Evolutionary conservation across 2,113 vertebrate species (phyloP), one percentile per base, ranked within the genome.

Genomic region (Ctenodactylus gundi): DNA sequence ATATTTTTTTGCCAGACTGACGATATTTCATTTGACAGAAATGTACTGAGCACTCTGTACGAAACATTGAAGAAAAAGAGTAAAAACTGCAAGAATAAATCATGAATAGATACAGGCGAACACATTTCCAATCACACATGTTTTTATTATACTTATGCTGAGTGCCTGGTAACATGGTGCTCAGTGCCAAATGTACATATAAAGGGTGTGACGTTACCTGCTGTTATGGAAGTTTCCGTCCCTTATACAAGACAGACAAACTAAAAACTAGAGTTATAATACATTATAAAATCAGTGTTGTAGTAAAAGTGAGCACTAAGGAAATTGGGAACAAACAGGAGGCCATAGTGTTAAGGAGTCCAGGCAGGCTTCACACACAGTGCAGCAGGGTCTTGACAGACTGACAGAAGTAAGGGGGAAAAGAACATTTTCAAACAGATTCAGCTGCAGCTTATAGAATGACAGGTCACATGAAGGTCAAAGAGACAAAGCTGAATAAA

Each of bases 11-110:
- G 53, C 34, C 72, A 85, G 31, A n/a, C 36, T 80, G 82, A 25
- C 84, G 70, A 55, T 73, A 83, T 73, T 91, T 92, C 23, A 25
- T 73, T 93, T 62, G 70, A 78, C 41, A 73, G 83, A 85, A 95
- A 76, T 88, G 7, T 77, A 65, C 73, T 86, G 31, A 85, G 2
- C n/a, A 60, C 31, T 87, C 25, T 94, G 10, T 82, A 36, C 34
- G 41, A 91, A 67, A 64, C 44, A 41, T 49, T 95, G 53, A 91
- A 93, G 39, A 20, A 85, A 86, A 83, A 51, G 31, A 88, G 18
- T 90, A 31, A 62, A 67, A 89, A 49, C 4, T 11, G 44, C 55
- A n/a, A 80, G 20, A 55, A 82, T 85, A 92, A 93, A 86, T 34
- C 12, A 53, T 94, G 53, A 73, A 29, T 92, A 78, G 67, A 67